A percentile compares a stretch with the other conserved stretches of the same genome.
Evolutionary conservation across 2,797 vertebrate genomes (phyloP).

Genomic region (Australoheros facetus): DNA sequence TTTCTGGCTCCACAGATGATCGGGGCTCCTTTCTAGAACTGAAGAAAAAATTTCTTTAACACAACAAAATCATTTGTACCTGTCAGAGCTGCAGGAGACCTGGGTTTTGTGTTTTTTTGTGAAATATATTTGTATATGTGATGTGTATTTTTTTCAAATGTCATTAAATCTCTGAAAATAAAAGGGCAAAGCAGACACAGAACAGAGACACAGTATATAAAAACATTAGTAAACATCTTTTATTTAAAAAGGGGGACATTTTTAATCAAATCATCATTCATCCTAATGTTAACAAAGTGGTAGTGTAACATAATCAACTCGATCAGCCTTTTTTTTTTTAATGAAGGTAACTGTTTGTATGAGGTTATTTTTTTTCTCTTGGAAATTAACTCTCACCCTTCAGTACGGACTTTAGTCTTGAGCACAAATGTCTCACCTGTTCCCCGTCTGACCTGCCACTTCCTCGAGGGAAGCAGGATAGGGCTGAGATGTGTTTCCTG

Average conservation of each 20-base stretch:
- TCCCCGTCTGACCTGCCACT: conserved; percentile 36
- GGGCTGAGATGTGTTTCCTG: conserved; percentile 66
- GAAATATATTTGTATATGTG: too few species aligned
- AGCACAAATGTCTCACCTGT: conserved; percentile 7
- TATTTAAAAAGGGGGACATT: neutral
- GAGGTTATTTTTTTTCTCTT: neutral
- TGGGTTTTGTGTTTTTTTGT: neutral
- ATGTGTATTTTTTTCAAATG: neutral
- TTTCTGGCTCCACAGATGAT: neutral
- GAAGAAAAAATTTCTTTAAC: neutral
- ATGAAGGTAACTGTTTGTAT: conserved; percentile 4
- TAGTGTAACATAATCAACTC: conserved; percentile 15
- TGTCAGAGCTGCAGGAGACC: neutral
- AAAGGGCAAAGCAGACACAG: neutral
- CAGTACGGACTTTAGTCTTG: conserved; percentile 4
- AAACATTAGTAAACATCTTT: neutral
- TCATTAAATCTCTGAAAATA: neutral
- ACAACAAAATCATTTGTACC: too few species aligned
- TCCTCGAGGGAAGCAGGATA: conserved; percentile 73
- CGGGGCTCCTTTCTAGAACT: neutral
- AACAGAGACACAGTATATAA: neutral
- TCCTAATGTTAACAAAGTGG: conserved; percentile 29
- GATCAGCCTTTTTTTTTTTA: conserved; percentile 8
- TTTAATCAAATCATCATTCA: neutral
- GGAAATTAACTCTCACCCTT: conserved; percentile 3